phyloP scores from a whole-genome alignment of 2,113 vertebrate species.

The Monopterus albus region DNA sequence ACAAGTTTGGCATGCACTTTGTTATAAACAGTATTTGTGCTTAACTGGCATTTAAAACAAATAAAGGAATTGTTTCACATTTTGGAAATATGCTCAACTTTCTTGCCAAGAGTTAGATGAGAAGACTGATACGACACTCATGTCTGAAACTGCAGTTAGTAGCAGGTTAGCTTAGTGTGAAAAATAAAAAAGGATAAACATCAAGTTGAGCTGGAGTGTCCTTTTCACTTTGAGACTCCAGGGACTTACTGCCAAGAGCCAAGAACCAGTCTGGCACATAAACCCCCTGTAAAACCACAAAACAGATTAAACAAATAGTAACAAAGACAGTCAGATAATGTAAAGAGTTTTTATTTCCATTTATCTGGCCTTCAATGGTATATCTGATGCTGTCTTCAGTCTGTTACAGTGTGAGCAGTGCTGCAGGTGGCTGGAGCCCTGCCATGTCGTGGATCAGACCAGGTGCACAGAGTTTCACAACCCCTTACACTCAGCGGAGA shows the following conservation, averaged over 20 bases:
- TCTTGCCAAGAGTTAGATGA: background rate
- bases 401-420: slow-evolving; percentile 38
- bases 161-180: background rate
- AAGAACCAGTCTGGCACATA: background rate
- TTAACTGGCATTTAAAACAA: background rate
- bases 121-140: background rate
- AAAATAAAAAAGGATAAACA: background rate
- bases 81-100: background rate
- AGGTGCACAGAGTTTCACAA: slow-evolving; percentile 43
- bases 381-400: slow-evolving; percentile 37
- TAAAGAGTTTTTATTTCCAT: slow-evolving; percentile 72
- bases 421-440: slow-evolving; percentile 41
- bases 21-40: slow-evolving; percentile 6
- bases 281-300: background rate
- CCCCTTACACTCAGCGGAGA: slow-evolving; percentile 34
- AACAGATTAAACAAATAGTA: too few relatives aligned
- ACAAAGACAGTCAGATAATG: slow-evolving; percentile 2
- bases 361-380: slow-evolving; percentile 55
- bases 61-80: background rate
- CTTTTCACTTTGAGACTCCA: background rate
- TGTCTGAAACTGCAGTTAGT: background rate
- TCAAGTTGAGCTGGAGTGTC: background rate
- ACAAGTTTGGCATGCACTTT: slow-evolving; percentile 1
- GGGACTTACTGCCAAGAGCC: background rate
- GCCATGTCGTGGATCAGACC: slow-evolving; percentile 23